A percentile compares a stretch with the other conserved stretches of the same genome.
Conservation (phyloP, 2,797 vertebrate genomes). For the Hypotaenidia philippensis region DNA sequence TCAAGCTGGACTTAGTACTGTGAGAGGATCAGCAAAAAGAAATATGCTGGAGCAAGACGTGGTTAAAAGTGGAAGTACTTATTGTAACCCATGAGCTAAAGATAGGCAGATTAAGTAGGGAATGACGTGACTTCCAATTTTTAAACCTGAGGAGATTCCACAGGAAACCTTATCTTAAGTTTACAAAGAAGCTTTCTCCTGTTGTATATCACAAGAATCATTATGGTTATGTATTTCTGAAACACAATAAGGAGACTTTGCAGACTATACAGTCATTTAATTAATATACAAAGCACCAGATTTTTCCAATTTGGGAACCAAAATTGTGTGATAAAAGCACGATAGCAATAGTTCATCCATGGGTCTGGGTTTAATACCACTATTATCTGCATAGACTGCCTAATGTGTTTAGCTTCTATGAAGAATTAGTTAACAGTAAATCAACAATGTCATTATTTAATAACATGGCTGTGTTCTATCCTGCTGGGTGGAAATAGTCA, state of each 20-base stretch:
- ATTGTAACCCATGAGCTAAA: neutral
- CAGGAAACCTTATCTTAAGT: neutral
- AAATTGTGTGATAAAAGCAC: neutral
- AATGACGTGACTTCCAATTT: neutral
- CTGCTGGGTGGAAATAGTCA: neutral
- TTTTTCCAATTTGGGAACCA: neutral
- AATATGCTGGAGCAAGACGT: accelerated
- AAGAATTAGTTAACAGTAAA: conserved; percentile 33
- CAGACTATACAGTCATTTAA: neutral
- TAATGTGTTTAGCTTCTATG: neutral
- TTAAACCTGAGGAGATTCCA: conserved; percentile 39
- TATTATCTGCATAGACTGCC: neutral
- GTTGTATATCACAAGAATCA: neutral
- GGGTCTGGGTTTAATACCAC: neutral
- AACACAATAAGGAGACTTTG: neutral
- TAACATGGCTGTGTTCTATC: neutral
- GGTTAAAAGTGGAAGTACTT: neutral
- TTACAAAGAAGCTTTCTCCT: conserved; percentile 6
- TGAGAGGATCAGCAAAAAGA: neutral
- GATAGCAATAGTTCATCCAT: neutral
- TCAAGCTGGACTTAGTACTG: neutral
- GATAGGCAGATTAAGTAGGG: neutral
- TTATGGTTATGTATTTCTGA: neutral
- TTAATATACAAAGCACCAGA: neutral
- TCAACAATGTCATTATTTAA: conserved; percentile 31